Evolutionary conservation across 2,797 vertebrate species (phyloP), one percentile per base, ranked within the genome.

Genomic region (Rachycentron canadum): DNA sequence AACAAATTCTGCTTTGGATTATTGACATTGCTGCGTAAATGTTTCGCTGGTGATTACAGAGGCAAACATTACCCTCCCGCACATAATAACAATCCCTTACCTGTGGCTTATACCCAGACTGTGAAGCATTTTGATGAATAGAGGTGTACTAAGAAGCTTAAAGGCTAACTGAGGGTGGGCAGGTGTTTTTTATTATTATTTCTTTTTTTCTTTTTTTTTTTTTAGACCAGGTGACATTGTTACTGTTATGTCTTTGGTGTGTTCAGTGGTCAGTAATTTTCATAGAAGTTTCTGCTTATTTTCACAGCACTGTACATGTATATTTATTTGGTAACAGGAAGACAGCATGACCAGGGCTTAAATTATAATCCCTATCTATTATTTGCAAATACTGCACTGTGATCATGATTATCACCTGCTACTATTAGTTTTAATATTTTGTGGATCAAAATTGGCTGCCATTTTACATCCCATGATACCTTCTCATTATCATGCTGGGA

Each of bases 121-220:
- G 68, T 26, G 52, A 52, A 64, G 82, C 79, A 52, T 86, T 86
- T 78, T 78, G 78, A 86, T 88, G 73, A 92, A 83, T 50, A 74
- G 69, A 80, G 65, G 71, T 72, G 82, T 57, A 82, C 62, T 92
- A 92, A 91, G 89, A 78, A 87, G 91, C 90, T 92, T 90, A 91
- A 86, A 89, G 66, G 88, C 86, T 81, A 78, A 80, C 59, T 77
- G 71, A 50, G 78, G 68, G 52, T 28, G 49, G 84, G 71, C 81
- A 81, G 75, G 75, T 87, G 81, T 70, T 73, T 74, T 57, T n/a
- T n/a, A n/a, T n/a, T n/a, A n/a, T n/a, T n/a, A n/a, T n/a, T n/a
- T n/a, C n/a, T 73, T 79, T 8, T 70, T 74, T 73, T 40, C 11
- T 75, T 79, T 7, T 55, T 67, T 9, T 52, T 38, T 68, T 63